Percentiles rank a stretch among this genome's conserved stretches.
Conservation (phyloP, 2,113 vertebrate genomes). For the Taxidea taxus region DNA sequence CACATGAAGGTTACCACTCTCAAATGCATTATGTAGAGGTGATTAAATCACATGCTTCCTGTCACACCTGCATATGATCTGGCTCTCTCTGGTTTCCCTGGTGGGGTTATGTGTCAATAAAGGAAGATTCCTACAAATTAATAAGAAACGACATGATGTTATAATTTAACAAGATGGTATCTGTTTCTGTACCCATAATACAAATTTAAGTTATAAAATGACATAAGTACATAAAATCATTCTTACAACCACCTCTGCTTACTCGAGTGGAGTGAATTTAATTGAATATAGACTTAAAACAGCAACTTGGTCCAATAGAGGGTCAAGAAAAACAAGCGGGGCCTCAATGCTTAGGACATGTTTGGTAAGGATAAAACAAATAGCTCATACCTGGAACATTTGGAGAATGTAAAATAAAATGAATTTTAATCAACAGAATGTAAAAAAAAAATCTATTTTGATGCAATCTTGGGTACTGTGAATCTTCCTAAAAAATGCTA, state of each 20-base stretch:
- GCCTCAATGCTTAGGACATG: neutral
- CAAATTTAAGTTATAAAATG: slow-evolving; percentile 9
- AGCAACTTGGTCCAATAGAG: neutral
- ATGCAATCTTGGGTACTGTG: slow-evolving; percentile 19
- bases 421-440: slow-evolving; percentile 35
- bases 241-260: neutral
- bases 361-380: neutral
- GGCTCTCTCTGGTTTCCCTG: neutral
- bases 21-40: neutral
- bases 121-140: neutral
- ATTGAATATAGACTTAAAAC: slow-evolving; percentile 10
- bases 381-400: neutral
- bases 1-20: neutral
- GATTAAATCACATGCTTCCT: neutral
- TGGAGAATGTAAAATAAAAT: neutral
- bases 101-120: neutral
- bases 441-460: slow-evolving; percentile 24
- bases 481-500: slow-evolving; percentile 33
- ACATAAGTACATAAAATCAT: neutral
- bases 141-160: neutral
- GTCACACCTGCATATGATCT: neutral
- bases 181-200: neutral
- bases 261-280: neutral
- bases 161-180: neutral
- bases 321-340: neutral